Evolutionary conservation across 2,888 invertebrate species (phyloP).

Genomic region (Litoditis marina): DNA sequence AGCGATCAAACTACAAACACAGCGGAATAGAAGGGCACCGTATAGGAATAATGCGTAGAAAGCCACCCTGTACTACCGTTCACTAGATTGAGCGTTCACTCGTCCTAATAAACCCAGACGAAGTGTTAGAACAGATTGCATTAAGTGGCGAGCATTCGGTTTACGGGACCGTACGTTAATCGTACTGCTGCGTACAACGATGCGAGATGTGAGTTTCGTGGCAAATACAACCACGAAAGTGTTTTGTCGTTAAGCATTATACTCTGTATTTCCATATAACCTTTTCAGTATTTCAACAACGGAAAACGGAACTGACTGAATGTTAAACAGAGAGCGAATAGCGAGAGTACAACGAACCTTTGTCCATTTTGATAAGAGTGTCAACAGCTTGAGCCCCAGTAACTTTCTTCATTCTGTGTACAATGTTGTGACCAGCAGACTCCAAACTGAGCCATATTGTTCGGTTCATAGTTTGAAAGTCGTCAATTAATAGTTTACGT

Average conservation of each 20-base stretch:
- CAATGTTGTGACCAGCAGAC: constrained; percentile 45
- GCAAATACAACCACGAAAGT: background rate
- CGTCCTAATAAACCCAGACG: no score
- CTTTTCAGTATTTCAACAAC: no score
- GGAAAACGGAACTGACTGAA: background rate
- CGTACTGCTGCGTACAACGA: background rate
- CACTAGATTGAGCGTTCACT: no score
- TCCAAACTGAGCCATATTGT: constrained; percentile 17
- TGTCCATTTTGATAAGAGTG: constrained; percentile 40
- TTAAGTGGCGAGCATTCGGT: no score
- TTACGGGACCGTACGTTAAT: no score
- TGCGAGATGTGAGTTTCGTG: background rate
- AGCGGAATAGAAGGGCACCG: no score
- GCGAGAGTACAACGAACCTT: constrained; percentile 14
- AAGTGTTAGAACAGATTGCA: no score
- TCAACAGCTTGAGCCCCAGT: constrained; percentile 55
- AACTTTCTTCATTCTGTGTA: constrained; percentile 47
- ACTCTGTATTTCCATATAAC: no score
- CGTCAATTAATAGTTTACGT: constrained; percentile 54
- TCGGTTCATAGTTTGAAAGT: constrained; percentile 47
- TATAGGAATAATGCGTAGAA: no score
- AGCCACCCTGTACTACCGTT: no score
- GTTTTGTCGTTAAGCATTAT: background rate
- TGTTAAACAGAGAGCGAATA: background rate
- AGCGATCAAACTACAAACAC: no score